Evolutionary conservation across 2,888 invertebrate species (phyloP), one percentile per base, ranked within the genome.

Genomic region (Drosophila kanekoi): DNA sequence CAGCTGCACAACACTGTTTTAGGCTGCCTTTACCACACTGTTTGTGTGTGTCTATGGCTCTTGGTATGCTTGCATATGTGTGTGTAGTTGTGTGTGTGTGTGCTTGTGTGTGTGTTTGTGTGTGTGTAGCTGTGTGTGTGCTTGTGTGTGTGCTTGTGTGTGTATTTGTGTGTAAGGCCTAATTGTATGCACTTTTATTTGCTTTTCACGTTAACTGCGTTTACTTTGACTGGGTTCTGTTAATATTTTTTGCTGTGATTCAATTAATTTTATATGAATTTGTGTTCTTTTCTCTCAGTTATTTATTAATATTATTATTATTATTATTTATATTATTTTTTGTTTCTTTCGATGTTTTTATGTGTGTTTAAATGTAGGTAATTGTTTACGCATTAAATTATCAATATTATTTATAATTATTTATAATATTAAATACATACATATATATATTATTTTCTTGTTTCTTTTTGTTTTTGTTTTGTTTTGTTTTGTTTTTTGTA

Each of bases 311-410:
- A 28, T 45, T 43, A 35, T 49, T 49, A 35, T 28, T 23, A 23
- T 13, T 45, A 47, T 57, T 38, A 18, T 43, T 28, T 37, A 32
- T 41, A 45, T n/a, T 35, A 37, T 49, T 13, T 62, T 58, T 54
- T n/a, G n/a, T n/a, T 54, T 61, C 63, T 35, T 69, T 79, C 67
- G 66, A 72, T 83, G 68, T 57, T 74, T 69, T 74, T 61, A 59
- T 60, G 43, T 78, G 35, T 52, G n/a, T 56, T 68, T 68, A 38
- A 58, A 48, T 62, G 63, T 51, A 57, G 41, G 64, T 65, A 54
- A 61, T 73, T 72, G 48, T 62, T 75, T 73, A 69, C 57, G 61
- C 54, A 68, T 60, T 77, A 72, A 70, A 73, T 77, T 69, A 77
- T 67, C 66, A 68, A 76, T 67, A 62, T 70, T 70, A 64, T 61